Evolutionary conservation across 2,797 vertebrate species (phyloP), one percentile per base, ranked within the genome.

Genomic region (Amphiprion clarkii): DNA sequence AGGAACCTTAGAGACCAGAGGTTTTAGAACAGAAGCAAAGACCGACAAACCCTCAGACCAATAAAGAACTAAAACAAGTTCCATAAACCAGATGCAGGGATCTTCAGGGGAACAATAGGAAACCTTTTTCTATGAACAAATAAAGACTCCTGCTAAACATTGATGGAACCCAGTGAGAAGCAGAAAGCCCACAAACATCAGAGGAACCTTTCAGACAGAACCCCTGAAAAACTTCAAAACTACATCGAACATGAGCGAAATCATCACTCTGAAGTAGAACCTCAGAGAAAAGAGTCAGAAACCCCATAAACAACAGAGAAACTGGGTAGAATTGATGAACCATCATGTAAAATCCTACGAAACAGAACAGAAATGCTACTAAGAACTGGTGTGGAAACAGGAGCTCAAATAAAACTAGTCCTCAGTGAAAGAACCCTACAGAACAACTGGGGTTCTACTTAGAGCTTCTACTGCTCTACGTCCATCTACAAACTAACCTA

Each of bases 401-500:
- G 16, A 17, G 2, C 14, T 52, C 4, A 23, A 42, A 25, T 4
- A 54, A 40, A 56, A 56, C 0, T 23, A 31, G 16, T 44, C 3
- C 10, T 17, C n/a, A 12, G 16, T 16, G 1, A n/a, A 10, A 64
- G 12, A 56, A 36, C 39, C 2, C 3, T 19, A 16, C 16, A 48
- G 44, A 44, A 44, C 5, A 44, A 14, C 16, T 44, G 42, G 16
- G 17, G 44, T 48, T 48, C 42, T 36, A 27, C 25, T 56, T 23
- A 23, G 17, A 11, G 12, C 14, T 56, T 70, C 9, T 57, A 36
- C 33, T 39, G 6, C 8, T 40, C 46, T 33, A 46, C 11, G 17
- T 23, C 25, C 12, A 57, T 53, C 56, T 73, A 31, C 46, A 51
- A 67, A 72, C 68, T 56, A 54, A 67, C 74, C 69, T 77, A 71